Percentiles rank a stretch among this genome's conserved stretches.
These are phyloP conservation scores for Cantharis nigra DNA, from an alignment of 2,888 invertebrate species.

Conservation along the genomic window DNA sequence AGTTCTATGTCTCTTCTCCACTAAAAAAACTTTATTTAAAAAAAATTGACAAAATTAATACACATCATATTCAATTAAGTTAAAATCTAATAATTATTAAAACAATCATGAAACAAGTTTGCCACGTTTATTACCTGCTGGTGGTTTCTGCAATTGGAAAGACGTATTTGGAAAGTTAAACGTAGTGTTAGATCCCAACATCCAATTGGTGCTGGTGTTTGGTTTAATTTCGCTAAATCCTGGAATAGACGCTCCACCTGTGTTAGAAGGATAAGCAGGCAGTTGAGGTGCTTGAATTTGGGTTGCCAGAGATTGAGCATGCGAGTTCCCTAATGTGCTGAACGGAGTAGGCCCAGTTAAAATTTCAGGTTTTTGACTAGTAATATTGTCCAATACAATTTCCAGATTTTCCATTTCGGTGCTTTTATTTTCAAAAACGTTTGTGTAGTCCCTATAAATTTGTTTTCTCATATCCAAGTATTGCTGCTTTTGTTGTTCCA, in stretches of 20 bases:
- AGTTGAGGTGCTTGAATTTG: slow-evolving; percentile 47
- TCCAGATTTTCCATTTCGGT: slow-evolving; percentile 39
- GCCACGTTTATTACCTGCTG: slow-evolving; percentile 67
- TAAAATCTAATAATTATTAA: not conserved
- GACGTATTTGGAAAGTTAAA: slow-evolving; percentile 45
- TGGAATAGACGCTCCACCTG: slow-evolving; percentile 37
- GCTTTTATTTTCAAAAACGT: slow-evolving; percentile 68
- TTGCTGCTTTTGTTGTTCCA: slow-evolving; percentile 82
- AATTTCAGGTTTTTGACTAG: slow-evolving; percentile 54
- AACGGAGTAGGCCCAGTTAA: slow-evolving; percentile 69
- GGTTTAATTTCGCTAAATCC: slow-evolving; percentile 27
- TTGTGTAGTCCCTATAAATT: slow-evolving; percentile 77
- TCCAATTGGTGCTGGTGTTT: slow-evolving; percentile 37
- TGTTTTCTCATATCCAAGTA: slow-evolving; percentile 81
- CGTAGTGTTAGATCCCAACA: slow-evolving; percentile 38
- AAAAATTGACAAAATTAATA: not conserved
- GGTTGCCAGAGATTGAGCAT: slow-evolving; percentile 50
- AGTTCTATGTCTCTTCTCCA: too few relatives aligned
- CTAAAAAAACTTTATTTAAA: not conserved
- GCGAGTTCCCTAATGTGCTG: slow-evolving; percentile 46
- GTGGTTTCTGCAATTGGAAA: slow-evolving; percentile 75
- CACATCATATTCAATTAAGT: not conserved
- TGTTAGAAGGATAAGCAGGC: slow-evolving; percentile 51
- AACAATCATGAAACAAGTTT: slow-evolving; percentile 54
- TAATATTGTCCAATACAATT: slow-evolving; percentile 48